phyloP scores from a whole-genome alignment of 2,113 vertebrate species.

The Dicaeum eximium region DNA sequence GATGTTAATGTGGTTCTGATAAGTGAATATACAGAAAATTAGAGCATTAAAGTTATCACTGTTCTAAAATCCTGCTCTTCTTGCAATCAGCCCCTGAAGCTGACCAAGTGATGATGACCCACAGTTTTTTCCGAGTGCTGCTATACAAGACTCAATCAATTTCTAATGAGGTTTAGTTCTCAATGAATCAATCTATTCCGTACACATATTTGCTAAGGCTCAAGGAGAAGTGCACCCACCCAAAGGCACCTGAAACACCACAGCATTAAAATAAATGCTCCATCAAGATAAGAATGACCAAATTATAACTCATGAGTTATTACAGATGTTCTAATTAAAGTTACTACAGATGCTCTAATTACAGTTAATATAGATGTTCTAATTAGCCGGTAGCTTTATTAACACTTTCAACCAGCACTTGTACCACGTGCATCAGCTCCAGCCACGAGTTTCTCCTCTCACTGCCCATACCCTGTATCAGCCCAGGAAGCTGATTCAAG shows the following conservation, averaged over 20 bases:
- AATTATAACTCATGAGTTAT: not conserved
- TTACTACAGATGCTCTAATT: not conserved
- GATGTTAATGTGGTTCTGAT: not conserved
- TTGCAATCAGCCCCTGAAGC: not conserved
- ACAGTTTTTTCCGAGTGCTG: not conserved
- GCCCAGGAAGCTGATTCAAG: not conserved
- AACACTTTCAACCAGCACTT: not conserved
- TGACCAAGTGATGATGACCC: not conserved
- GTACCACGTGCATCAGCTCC: not conserved
- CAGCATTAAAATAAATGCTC: not conserved
- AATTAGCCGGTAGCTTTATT: not conserved
- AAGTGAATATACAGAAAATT: not conserved
- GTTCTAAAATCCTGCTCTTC: not conserved
- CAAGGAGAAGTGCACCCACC: not conserved
- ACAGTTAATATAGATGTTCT: not conserved
- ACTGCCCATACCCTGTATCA: not conserved
- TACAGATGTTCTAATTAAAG: not conserved
- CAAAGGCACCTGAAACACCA: not conserved
- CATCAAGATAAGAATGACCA: not conserved
- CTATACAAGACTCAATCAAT: not conserved
- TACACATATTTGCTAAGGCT: rapidly evolving
- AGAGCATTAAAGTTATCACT: not conserved
- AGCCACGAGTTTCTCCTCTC: not conserved
- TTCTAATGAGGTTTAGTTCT: not conserved
- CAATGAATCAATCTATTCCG: not conserved